phyloP scores from a whole-genome alignment of 1,140 invertebrate species.

The Procambarus clarkii region DNA sequence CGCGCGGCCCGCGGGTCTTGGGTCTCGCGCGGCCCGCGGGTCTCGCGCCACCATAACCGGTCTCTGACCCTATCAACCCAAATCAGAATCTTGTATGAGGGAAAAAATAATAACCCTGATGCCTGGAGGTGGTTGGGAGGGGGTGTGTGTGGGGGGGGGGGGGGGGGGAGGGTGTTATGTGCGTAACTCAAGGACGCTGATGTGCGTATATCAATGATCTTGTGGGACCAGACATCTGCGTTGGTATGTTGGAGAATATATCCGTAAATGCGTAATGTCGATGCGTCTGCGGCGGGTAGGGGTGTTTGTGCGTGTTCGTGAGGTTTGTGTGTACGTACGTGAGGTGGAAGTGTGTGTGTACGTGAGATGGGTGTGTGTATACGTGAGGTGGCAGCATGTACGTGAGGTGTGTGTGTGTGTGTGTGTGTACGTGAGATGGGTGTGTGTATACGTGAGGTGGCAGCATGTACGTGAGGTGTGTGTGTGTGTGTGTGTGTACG shows the following conservation, averaged over 20 bases:
- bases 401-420: background rate
- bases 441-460: constrained; percentile 7
- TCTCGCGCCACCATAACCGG: too few relatives aligned
- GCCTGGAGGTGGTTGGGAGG: background rate
- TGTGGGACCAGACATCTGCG: background rate
- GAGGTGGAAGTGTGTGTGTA: background rate
- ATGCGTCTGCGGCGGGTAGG: background rate
- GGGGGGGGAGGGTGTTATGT: background rate
- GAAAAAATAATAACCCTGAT: too few relatives aligned
- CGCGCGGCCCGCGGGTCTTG: too few relatives aligned
- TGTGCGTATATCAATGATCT: too few relatives aligned
- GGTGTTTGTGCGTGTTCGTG: background rate
- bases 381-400: too few relatives aligned
- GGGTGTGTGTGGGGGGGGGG: background rate
- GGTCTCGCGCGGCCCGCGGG: too few relatives aligned
- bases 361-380: background rate
- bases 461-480: background rate
- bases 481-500: constrained; percentile 6
- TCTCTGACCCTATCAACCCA: too few relatives aligned
- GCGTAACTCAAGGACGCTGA: background rate
- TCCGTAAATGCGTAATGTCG: too few relatives aligned
- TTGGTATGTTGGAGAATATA: background rate
- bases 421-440: background rate
- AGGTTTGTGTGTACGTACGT: constrained; percentile 13
- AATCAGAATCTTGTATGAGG: too few relatives aligned